A percentile compares a stretch with the other conserved stretches of the same genome.
phyloP scores from a whole-genome alignment of 2,888 invertebrate species.

The Ecliptopera silaceata region DNA sequence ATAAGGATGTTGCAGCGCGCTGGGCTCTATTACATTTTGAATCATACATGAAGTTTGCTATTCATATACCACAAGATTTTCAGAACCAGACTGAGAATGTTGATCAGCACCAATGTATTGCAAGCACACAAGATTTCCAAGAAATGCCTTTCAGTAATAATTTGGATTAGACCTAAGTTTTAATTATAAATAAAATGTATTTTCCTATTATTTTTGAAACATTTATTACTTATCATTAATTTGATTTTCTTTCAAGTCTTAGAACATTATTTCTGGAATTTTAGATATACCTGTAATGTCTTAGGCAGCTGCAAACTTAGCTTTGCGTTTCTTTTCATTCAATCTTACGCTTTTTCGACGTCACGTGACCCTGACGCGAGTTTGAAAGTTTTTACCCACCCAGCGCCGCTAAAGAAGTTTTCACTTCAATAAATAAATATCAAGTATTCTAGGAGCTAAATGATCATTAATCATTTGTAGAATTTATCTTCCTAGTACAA shows the following conservation, averaged over 20 bases:
- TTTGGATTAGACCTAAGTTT: neutral
- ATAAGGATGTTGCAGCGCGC: conserved; percentile 80
- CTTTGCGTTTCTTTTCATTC: conserved; percentile 91
- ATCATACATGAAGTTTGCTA: conserved; percentile 78
- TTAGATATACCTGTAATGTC: neutral
- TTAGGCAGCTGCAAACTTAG: conserved; percentile 86
- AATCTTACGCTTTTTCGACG: too few species aligned
- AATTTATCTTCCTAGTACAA: too few species aligned
- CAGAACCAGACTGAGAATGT: conserved; percentile 37
- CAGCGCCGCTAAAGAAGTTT: too few species aligned
- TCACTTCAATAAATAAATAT: too few species aligned
- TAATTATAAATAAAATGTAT: conserved; percentile 4
- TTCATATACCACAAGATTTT: conserved; percentile 92
- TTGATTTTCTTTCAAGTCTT: conserved; percentile 11
- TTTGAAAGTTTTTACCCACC: too few species aligned
- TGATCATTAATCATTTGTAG: too few species aligned
- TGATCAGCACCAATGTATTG: conserved; percentile 19
- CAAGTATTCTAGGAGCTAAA: too few species aligned
- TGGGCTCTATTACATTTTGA: conserved; percentile 86
- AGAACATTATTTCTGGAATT: conserved; percentile 3
- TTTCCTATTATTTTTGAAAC: neutral
- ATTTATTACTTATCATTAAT: conserved; percentile 21
- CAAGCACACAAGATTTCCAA: conserved; percentile 48
- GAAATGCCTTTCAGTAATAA: conserved; percentile 57
- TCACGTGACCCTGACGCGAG: too few species aligned